Evolutionary conservation across 2,888 invertebrate species (phyloP).

Genomic region (Meiosimyza platycephala): DNA sequence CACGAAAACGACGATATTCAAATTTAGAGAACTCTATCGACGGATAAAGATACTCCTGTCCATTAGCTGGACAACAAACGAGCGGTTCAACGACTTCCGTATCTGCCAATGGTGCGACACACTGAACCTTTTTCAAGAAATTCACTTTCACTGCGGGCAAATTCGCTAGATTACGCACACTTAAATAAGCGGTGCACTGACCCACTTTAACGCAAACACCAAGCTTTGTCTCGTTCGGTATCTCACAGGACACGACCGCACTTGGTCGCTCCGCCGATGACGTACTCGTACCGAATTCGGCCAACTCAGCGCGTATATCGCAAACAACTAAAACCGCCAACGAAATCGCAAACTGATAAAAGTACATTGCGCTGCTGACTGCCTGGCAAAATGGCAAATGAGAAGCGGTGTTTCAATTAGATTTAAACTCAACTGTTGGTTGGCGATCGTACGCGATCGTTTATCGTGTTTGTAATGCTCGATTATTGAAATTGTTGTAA

Average conservation of each 20-base stretch:
- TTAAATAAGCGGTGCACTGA: constrained; percentile 60
- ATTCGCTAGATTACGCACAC: constrained; percentile 57
- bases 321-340: constrained; percentile 44
- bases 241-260: constrained; percentile 52
- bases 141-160: constrained; percentile 60
- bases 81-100: constrained; percentile 44
- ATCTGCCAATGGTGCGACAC: constrained; percentile 46
- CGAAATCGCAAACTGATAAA: constrained; percentile 19
- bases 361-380: constrained; percentile 34
- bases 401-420: background rate
- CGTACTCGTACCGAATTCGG: constrained; percentile 32
- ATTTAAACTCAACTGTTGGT: background rate
- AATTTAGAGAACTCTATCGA: constrained; percentile 59
- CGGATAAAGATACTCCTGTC: constrained; percentile 59
- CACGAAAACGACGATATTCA: constrained; percentile 54
- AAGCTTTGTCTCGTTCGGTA: constrained; percentile 63
- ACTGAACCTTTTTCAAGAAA: constrained; percentile 64
- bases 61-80: constrained; percentile 63
- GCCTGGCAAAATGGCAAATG: background rate
- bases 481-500: background rate
- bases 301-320: constrained; percentile 43
- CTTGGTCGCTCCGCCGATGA: constrained; percentile 26
- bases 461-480: constrained; percentile 29
- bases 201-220: constrained; percentile 59
- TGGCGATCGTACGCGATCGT: constrained; percentile 1